Evolutionary conservation across 2,888 invertebrate genomes (phyloP).

Genomic region (Conistra vaccinii): DNA sequence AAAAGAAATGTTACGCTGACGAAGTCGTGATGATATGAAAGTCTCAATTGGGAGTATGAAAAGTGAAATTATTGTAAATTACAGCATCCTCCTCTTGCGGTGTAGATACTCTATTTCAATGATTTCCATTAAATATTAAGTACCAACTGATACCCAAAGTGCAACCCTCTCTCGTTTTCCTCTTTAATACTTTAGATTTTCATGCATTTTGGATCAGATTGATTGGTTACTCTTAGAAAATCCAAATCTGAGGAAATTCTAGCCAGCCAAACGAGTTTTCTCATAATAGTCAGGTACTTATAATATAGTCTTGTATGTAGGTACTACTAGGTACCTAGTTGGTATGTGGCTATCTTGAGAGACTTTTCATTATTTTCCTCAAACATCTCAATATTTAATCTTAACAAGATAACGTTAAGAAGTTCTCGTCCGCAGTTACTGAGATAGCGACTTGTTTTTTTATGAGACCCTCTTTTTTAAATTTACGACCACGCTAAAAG

Average conservation of each 20-base stretch:
- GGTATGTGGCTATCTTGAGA: background rate
- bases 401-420: constrained; percentile 66
- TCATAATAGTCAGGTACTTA: background rate
- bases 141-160: background rate
- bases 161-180: background rate
- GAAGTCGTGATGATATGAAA: no score
- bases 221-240: background rate
- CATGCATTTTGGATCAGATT: constrained; percentile 4
- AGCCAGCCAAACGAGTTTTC: background rate
- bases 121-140: background rate
- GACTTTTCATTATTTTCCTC: constrained; percentile 26
- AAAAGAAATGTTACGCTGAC: no score
- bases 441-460: constrained; percentile 68
- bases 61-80: background rate
- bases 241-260: background rate
- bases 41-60: no score
- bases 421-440: constrained; percentile 66
- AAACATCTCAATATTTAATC: constrained; percentile 37
- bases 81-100: background rate
- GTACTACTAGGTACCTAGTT: background rate
- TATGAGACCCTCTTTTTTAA: constrained; percentile 72
- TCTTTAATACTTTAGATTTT: background rate
- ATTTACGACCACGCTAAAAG: constrained; percentile 77
- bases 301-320: background rate
- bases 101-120: background rate